Base-by-base conservation (phyloP, 2,113 vertebrate species). In the Indri indri region DNA sequence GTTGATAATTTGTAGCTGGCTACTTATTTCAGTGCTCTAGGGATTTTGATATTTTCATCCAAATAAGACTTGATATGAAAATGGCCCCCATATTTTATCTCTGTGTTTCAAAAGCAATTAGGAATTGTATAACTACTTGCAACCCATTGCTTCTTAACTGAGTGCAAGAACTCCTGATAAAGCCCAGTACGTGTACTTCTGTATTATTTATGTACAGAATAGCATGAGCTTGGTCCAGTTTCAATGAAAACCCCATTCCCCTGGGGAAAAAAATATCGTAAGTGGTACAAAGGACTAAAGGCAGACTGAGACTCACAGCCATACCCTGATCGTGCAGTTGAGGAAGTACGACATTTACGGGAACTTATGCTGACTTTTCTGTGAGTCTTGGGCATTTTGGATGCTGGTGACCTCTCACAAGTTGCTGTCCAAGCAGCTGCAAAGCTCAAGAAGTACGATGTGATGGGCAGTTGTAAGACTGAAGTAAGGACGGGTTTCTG, bases 81-180 rank as follows among this genome's bases (percentile, higher is more conserved):
- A 87, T 68, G 77, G 11, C 42, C 37, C 27, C 25, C 16, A 5
- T 54, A 22, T 82, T 79, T 65, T 71, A 20, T 94, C 25, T 63
- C 2, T 66, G 2, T 66, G 2, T 82, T 83, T 37, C 22, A 86
- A 73, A 90, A 91, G 8, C 0, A 73, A 27, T 80, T 54, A 94
- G 92, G 97, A 92, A 91, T 34, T 34, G n/a, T 54, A 11, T 66
- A 86, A 94, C 61, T 68, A 27, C 37, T 66, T 96, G 34, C 83
- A 96, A 79, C 42, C 77, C 25, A 85, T 73, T 77, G 87, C 59
- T 73, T 87, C n/a, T 22, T 82, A 97, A 84, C 66, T 82, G 73
- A 77, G 34, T 5, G 63, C 23, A 57, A 88, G 37, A 32, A 77
- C 82, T 96, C 89, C 85, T 77, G 63, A 23, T 6, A 66, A 66